Evolutionary conservation across 2,113 vertebrate genomes (phyloP).

Genomic region (Megaleporinus macrocephalus): DNA sequence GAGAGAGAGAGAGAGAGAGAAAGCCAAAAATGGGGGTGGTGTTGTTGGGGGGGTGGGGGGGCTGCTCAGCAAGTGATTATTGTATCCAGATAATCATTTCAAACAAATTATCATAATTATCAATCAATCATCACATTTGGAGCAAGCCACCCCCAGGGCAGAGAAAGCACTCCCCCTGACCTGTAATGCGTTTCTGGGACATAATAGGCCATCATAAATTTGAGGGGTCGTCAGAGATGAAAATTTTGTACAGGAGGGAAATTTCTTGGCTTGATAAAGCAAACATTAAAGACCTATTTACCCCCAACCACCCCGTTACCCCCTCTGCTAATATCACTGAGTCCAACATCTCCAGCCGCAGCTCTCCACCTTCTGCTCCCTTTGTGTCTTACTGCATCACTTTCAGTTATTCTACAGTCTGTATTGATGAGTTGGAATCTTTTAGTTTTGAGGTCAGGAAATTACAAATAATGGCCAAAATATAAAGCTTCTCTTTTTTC

Average conservation of each 20-base stretch:
- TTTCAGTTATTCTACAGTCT: neutral
- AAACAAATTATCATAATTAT: conserved; percentile 96
- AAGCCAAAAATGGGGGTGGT: neutral
- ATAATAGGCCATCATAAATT: conserved; percentile 87
- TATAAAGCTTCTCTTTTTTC: too few relatives aligned
- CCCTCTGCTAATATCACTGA: conserved; percentile 16
- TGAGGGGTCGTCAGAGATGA: conserved; percentile 73
- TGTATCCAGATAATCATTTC: conserved; percentile 94
- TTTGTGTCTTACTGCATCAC: neutral
- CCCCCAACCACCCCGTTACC: conserved; percentile 9
- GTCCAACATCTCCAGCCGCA: conserved; percentile 3
- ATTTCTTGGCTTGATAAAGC: conserved; percentile 67
- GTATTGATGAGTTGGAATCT: too few relatives aligned
- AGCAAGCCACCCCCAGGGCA: conserved; percentile 69
- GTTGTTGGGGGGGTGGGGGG: conserved; percentile 56
- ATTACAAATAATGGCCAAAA: too few relatives aligned
- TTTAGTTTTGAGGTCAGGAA: too few relatives aligned
- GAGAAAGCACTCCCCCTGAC: conserved; percentile 83
- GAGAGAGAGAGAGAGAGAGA: conserved; percentile 59
- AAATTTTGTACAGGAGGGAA: conserved; percentile 69
- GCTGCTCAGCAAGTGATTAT: conserved; percentile 71
- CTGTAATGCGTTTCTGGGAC: conserved; percentile 81
- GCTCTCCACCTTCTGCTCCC: neutral
- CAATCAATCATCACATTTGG: conserved; percentile 88
- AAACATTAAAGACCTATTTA: conserved; percentile 51